These are phyloP conservation scores for Piprites chloris DNA, from an alignment of 2,113 vertebrate species.

Conservation along the genomic window DNA sequence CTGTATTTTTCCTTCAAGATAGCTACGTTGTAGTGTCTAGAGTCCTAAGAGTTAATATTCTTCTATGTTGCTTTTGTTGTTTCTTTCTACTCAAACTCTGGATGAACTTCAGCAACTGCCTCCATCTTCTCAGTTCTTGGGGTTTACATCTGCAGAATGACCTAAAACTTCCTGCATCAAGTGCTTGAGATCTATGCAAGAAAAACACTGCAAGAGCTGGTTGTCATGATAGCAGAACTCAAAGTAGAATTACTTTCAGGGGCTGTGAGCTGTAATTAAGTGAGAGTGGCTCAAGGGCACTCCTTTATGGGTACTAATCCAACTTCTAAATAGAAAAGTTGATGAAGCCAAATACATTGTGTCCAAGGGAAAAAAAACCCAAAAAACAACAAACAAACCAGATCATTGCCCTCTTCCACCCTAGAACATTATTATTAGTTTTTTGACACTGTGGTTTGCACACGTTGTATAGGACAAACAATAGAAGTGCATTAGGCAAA, in stretches of 20 bases:
- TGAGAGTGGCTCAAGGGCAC: not conserved
- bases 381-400: too few species aligned
- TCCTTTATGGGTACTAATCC: not conserved
- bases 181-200: not conserved
- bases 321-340: conserved; percentile 20
- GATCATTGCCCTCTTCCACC: not conserved
- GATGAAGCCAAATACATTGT: conserved; percentile 26
- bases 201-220: not conserved
- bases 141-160: not conserved
- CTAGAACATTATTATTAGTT: conserved; percentile 3
- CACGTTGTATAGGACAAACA: not conserved
- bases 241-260: conserved; percentile 1
- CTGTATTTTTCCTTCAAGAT: not conserved
- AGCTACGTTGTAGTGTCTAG: not conserved
- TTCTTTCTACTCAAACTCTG: not conserved
- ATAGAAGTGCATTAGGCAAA: not conserved
- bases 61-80: accelerated
- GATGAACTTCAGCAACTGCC: not conserved
- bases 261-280: not conserved
- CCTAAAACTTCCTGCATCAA: not conserved
- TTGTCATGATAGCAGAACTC: not conserved
- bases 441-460: not conserved
- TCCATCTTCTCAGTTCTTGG: not conserved
- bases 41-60: not conserved
- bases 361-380: not conserved